phyloP scores from a whole-genome alignment of 2,797 vertebrate genomes.

The Gallinago stenura region DNA sequence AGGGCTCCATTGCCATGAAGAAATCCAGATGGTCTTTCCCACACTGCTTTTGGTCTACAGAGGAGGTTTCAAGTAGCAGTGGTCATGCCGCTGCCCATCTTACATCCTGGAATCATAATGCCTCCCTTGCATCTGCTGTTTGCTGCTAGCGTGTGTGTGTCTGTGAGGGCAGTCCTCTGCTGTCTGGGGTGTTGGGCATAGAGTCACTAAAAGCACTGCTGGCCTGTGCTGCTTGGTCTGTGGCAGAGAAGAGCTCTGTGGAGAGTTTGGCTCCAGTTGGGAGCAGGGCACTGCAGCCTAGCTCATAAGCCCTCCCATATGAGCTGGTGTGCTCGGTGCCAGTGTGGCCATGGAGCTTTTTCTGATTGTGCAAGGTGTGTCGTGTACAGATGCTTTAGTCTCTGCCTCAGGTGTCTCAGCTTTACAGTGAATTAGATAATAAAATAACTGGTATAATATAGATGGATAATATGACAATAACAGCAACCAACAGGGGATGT shows the following conservation, averaged over 20 bases:
- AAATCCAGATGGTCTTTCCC: background rate
- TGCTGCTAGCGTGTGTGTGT: background rate
- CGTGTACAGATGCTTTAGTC: background rate
- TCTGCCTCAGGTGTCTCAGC: background rate
- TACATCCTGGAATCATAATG: background rate
- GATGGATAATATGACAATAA: background rate
- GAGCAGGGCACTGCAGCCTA: background rate
- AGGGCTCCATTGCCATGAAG: background rate
- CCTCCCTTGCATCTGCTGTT: background rate
- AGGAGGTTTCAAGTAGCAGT: background rate
- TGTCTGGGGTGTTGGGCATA: background rate
- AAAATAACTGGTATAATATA: background rate
- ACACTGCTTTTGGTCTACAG: background rate
- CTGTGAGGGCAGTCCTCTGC: background rate
- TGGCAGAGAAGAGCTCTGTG: background rate
- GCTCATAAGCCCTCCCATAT: background rate
- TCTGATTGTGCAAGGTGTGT: background rate
- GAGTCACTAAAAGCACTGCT: background rate
- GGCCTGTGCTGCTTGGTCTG: background rate
- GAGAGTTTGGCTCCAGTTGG: rapidly evolving
- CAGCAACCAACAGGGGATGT: background rate
- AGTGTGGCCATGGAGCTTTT: background rate
- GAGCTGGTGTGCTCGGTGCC: background rate
- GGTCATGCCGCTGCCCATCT: background rate
- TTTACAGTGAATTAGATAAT: background rate